phyloP scores from a whole-genome alignment of 2,797 vertebrate genomes.

The Malacoraja senta region DNA sequence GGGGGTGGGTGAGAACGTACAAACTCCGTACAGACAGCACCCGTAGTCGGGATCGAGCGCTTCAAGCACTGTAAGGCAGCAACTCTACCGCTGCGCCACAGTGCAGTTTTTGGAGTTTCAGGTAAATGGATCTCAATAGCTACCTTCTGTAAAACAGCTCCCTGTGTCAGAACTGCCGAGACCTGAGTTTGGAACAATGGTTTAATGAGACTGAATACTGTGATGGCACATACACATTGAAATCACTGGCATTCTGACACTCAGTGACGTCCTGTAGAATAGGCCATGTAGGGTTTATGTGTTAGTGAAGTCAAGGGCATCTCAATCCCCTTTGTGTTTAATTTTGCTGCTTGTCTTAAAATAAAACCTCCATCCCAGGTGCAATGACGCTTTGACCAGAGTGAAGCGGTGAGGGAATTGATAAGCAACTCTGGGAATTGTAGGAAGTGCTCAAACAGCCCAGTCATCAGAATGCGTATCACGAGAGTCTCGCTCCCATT shows the following conservation, averaged over 20 bases:
- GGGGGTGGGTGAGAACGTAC: too few relatives aligned
- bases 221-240: background rate
- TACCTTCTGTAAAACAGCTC: too few relatives aligned
- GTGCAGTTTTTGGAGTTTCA: background rate
- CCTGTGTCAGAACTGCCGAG: background rate
- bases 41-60: too few relatives aligned
- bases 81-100: too few relatives aligned
- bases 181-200: background rate
- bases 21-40: too few relatives aligned
- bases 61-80: too few relatives aligned
- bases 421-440: slow-evolving; percentile 13
- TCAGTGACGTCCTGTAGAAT: background rate
- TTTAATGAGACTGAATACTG: background rate
- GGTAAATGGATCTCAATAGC: background rate
- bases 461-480: slow-evolving; percentile 1
- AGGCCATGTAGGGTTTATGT: background rate
- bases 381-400: slow-evolving; percentile 17
- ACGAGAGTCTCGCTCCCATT: slow-evolving; percentile 19
- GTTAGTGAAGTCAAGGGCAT: slow-evolving; percentile 1
- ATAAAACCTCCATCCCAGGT: background rate
- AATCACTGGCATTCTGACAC: background rate
- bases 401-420: background rate
- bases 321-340: slow-evolving; percentile 14
- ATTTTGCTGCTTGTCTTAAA: background rate
- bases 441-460: background rate